phyloP scores from a whole-genome alignment of 2,888 invertebrate species.

The Ceramica pisi region DNA sequence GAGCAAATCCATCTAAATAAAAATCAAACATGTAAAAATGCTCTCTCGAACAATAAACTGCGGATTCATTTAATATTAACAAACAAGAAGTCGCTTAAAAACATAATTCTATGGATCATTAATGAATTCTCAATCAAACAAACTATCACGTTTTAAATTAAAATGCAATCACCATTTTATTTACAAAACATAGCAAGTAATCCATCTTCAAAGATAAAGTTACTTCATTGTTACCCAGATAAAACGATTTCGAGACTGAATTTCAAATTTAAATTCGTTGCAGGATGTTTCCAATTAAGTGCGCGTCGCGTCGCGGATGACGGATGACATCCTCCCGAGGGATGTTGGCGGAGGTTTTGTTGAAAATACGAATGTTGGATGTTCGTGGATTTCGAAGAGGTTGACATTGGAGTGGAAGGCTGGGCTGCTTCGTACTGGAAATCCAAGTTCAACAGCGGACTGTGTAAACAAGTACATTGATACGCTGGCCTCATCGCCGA shows the following conservation, averaged over 20 bases:
- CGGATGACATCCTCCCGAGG: constrained; percentile 76
- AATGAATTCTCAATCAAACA: not conserved
- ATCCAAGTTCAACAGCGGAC: too few species aligned
- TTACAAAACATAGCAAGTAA: constrained; percentile 31
- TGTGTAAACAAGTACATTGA: too few species aligned
- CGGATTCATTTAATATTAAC: too few species aligned
- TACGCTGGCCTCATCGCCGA: too few species aligned
- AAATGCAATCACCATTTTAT: constrained; percentile 15
- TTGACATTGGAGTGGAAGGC: too few species aligned
- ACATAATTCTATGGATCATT: too few species aligned
- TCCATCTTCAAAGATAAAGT: constrained; percentile 39
- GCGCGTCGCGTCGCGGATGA: constrained; percentile 82
- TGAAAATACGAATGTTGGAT: constrained; percentile 45
- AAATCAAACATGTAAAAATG: too few species aligned
- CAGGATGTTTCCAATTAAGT: constrained; percentile 83
- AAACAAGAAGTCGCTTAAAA: too few species aligned
- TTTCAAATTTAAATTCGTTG: constrained; percentile 80
- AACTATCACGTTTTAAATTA: constrained; percentile 21
- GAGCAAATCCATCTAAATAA: too few species aligned
- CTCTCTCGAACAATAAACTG: too few species aligned
- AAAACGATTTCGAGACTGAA: constrained; percentile 70
- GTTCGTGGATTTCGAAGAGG: too few species aligned
- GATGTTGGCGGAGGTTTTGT: constrained; percentile 46
- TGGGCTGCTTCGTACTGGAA: too few species aligned
- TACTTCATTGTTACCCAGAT: constrained; percentile 53